A percentile compares a stretch with the other conserved stretches of the same genome.
phyloP scores from a whole-genome alignment of 2,797 vertebrate genomes.

The Esox lucius region DNA sequence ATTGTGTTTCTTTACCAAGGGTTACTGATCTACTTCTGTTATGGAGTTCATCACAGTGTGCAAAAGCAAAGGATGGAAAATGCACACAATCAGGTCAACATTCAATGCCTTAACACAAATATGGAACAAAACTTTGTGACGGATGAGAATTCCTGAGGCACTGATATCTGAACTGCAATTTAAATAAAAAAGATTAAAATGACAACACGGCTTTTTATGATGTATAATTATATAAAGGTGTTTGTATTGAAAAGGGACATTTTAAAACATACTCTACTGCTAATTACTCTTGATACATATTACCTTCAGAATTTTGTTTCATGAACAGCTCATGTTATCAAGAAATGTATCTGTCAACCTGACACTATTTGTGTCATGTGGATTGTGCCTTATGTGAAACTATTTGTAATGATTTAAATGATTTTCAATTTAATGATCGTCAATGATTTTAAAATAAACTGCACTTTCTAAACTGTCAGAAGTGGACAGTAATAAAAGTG shows the following conservation, averaged over 20 bases:
- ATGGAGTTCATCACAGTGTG: slow-evolving; percentile 80
- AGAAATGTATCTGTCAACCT: background rate
- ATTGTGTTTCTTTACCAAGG: slow-evolving; percentile 60
- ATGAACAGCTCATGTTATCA: background rate
- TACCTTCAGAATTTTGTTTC: background rate
- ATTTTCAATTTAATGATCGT: too few species aligned
- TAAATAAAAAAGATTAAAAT: background rate
- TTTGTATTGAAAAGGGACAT: background rate
- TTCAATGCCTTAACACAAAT: slow-evolving; percentile 39
- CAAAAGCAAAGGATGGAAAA: slow-evolving; percentile 68
- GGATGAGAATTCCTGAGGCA: slow-evolving; percentile 20
- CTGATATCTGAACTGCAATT: background rate
- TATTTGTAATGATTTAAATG: too few species aligned
- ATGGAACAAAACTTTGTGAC: slow-evolving; percentile 29
- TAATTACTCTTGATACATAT: background rate
- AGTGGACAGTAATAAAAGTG: background rate
- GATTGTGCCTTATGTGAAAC: background rate
- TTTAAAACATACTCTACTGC: background rate
- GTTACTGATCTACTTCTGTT: slow-evolving; percentile 83
- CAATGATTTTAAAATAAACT: background rate
- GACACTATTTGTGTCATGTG: background rate
- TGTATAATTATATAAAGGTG: background rate
- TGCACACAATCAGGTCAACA: slow-evolving; percentile 30
- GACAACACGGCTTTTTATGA: too few species aligned
- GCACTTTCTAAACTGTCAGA: background rate